Conservation (phyloP, 2,113 vertebrate species). For the Sinocyclocheilus maitianheensis region DNA sequence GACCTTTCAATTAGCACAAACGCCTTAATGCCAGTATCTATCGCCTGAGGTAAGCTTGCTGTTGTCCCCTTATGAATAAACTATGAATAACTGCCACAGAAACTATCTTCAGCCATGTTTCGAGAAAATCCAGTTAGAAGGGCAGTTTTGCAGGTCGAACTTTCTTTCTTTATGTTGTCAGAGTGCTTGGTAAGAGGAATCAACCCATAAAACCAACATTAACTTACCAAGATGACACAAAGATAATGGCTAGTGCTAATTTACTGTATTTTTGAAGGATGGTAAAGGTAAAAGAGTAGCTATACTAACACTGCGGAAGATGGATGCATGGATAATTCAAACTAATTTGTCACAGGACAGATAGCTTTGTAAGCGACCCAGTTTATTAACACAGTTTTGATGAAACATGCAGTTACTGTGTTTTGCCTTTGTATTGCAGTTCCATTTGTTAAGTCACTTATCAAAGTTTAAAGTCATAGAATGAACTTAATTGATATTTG, state of each 20-base stretch:
- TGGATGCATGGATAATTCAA: not conserved
- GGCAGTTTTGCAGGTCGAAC: not conserved
- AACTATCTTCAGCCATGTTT: not conserved
- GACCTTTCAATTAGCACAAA: conserved; percentile 59
- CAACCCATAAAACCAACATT: not conserved
- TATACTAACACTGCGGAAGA: not conserved
- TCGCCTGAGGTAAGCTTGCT: not conserved
- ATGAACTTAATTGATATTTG: not conserved
- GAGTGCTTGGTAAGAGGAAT: not conserved
- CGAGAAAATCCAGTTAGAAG: not conserved
- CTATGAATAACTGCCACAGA: not conserved
- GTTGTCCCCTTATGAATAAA: conserved; percentile 26
- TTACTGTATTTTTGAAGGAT: not conserved
- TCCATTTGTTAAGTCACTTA: not conserved
- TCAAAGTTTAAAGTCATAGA: not conserved
- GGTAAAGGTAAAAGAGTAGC: not conserved
- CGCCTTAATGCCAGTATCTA: conserved; percentile 37
- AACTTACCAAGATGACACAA: not conserved
- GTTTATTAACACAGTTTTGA: too few species aligned
- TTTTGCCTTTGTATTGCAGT: too few species aligned
- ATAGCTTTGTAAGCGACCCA: not conserved
- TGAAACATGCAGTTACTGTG: too few species aligned
- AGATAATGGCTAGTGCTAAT: not conserved
- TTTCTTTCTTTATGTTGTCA: not conserved
- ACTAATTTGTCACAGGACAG: not conserved